Base-by-base conservation (phyloP, 2,797 vertebrate genomes). In the Mastacembelus armatus region DNA sequence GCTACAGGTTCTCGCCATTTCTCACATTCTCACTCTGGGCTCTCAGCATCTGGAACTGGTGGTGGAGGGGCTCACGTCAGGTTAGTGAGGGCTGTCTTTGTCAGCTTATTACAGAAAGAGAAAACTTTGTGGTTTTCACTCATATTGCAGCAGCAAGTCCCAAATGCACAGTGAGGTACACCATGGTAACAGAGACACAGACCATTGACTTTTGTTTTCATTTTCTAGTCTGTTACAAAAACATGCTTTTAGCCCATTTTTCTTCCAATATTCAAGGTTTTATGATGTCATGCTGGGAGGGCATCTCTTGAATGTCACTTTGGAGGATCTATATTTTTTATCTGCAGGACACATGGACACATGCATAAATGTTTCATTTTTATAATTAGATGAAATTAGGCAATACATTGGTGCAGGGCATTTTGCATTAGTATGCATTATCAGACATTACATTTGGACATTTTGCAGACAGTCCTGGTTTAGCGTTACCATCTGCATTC, bases 91-190 rank as follows among this genome's bases (percentile, higher is more conserved):
- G 45, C 59, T 80, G 52, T 80, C 66, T 76, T 69, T 75, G 69
- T 85, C 75, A 59, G 73, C 72, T 87, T 84, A 86, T 87, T 90
- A 88, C 71, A 74, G 78, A 57, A 60, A 79, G 67, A 73, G 78
- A 75, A 81, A 89, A 88, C 76, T 84, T 78, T 78, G 74, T 73
- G 69, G 75, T 74, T 87, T 84, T 74, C 66, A 69, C 30, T 74
- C 57, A 72, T 71, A 78, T 81, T 85, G 71, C 75, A 69, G 70
- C 74, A 74, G 78, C 68, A 58, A 83, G 71, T 88, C 80, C 69
- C 70, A 74, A 78, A 82, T 66, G 68, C 74, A 62, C 63, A 71
- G 76, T 52, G 60, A 81, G 67, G 78, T 57, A 73, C 50, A 24
- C 78, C 69, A 51, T 70, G 72, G 79, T 72, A 73, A 80, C 59